Evolutionary conservation across 2,113 vertebrate genomes (phyloP).

Genomic region (Trematomus loennbergii): DNA sequence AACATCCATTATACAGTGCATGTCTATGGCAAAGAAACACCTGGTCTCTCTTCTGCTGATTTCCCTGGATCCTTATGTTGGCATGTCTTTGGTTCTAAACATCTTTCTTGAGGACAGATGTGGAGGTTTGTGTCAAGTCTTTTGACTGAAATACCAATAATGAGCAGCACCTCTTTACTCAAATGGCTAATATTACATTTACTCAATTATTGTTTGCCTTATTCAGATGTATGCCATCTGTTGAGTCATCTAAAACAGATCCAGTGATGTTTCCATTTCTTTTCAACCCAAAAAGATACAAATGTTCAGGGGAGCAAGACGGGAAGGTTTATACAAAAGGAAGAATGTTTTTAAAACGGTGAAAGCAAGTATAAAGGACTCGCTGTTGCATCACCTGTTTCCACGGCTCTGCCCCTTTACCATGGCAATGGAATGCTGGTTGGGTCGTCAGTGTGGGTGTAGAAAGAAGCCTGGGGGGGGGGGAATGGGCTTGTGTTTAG

Average conservation of each 20-base stretch:
- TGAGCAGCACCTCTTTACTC: not conserved
- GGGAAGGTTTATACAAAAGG: constrained; percentile 43
- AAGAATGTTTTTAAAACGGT: constrained; percentile 51
- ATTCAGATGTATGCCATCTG: constrained; percentile 7
- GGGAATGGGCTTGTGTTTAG: constrained; percentile 72
- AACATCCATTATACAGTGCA: constrained; percentile 13
- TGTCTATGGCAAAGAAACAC: constrained; percentile 1
- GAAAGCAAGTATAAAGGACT: constrained; percentile 62
- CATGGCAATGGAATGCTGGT: constrained; percentile 79
- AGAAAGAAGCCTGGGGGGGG: constrained; percentile 63
- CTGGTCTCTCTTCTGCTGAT: not conserved
- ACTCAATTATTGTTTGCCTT: not conserved
- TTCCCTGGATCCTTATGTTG: too few relatives aligned
- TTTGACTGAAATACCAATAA: not conserved
- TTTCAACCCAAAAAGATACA: constrained; percentile 4
- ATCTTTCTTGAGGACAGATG: too few relatives aligned
- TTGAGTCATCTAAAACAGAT: not conserved
- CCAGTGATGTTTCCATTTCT: not conserved
- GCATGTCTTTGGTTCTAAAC: too few relatives aligned
- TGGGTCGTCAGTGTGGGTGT: constrained; percentile 70
- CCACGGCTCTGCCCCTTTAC: constrained; percentile 65
- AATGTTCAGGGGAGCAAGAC: constrained; percentile 7
- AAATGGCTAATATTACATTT: not conserved
- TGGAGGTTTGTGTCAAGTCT: too few relatives aligned
- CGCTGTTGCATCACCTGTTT: constrained; percentile 78